Conservation (phyloP, 2,888 invertebrate species). For the Heliconius charithonia region DNA sequence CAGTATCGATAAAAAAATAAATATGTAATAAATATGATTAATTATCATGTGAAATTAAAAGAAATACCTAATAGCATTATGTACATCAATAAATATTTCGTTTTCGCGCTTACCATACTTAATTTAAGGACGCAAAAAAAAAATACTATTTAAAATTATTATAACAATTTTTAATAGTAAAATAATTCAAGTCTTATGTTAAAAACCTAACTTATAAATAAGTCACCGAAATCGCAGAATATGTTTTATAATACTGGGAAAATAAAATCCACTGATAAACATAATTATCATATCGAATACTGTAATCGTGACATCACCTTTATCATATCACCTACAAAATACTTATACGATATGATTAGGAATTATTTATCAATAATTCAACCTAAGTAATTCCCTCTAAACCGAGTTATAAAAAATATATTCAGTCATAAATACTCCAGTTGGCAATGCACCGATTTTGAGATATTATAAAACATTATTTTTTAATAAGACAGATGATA, state of each 20-base stretch:
- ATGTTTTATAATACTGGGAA: neutral
- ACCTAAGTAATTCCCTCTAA: neutral
- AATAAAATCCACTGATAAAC: neutral
- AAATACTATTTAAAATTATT: neutral
- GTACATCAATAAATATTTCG: neutral
- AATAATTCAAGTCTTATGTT: no score
- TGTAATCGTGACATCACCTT: neutral
- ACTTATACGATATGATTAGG: neutral
- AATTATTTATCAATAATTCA: neutral
- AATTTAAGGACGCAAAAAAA: neutral
- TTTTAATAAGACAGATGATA: rapidly evolving
- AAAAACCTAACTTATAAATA: no score
- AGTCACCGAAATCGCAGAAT: neutral
- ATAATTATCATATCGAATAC: neutral
- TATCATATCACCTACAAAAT: neutral
- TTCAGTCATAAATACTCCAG: neutral
- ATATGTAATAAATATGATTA: neutral
- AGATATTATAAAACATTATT: neutral
- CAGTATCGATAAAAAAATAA: neutral
- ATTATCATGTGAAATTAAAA: neutral
- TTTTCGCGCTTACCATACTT: neutral
- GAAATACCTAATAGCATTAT: neutral
- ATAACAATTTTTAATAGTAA: no score
- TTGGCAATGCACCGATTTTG: neutral
- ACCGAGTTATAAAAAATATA: neutral